These are phyloP conservation scores for Hirtodrosophila confusa DNA, from an alignment of 2,888 invertebrate species.

Conservation along the genomic window DNA sequence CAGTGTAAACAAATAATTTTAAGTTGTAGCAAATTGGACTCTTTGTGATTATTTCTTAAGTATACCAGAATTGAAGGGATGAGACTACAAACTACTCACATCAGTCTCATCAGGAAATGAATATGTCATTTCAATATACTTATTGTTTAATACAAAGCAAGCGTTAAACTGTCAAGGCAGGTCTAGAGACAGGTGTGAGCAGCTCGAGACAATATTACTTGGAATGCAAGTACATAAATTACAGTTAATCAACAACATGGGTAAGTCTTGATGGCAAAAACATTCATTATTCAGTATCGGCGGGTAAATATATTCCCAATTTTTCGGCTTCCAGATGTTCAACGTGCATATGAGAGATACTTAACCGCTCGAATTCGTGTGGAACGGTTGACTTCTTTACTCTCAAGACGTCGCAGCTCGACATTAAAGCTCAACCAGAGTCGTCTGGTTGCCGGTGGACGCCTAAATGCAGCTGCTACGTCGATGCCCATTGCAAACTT, in stretches of 20 bases:
- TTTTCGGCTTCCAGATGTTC: constrained; percentile 10
- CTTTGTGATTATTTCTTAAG: no score
- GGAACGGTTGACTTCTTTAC: constrained; percentile 1
- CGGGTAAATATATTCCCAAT: not conserved
- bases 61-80: no score
- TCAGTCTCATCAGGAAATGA: no score
- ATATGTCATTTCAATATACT: no score
- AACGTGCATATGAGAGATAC: constrained; percentile 34
- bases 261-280: constrained; percentile 20
- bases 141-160: not conserved
- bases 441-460: constrained; percentile 34
- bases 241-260: constrained; percentile 30
- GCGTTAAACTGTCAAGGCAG: constrained; percentile 2
- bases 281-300: not conserved
- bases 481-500: not conserved
- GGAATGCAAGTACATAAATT: constrained; percentile 11
- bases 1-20: no score
- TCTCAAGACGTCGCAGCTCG: not conserved
- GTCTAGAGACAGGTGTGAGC: constrained; percentile 5
- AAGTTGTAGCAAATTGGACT: not conserved
- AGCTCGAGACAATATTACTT: constrained; percentile 20
- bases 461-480: no score
- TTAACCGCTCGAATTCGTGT: constrained; percentile 29
- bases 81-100: no score
- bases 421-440: not conserved